A percentile compares a stretch with the other conserved stretches of the same genome.
Conservation (phyloP, 2,888 invertebrate species). For the Drosophila sordidapex region DNA sequence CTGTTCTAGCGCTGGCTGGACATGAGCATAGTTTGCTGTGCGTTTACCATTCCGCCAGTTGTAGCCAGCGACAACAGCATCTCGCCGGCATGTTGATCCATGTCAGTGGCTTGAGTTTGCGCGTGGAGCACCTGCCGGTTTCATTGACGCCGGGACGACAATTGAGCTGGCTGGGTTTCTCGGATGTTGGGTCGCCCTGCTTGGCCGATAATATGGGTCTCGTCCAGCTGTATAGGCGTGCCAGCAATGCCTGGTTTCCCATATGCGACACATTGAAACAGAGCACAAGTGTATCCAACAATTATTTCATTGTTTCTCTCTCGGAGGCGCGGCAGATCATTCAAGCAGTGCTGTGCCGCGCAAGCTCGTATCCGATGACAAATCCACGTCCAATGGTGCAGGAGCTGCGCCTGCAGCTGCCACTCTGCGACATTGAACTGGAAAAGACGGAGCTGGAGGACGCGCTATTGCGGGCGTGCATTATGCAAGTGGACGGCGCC, state of each 20-base stretch:
- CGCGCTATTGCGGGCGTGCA: constrained; percentile 88
- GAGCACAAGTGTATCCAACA: constrained; percentile 89
- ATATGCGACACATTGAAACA: constrained; percentile 90
- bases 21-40: constrained; percentile 87
- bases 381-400: constrained; percentile 93
- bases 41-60: constrained; percentile 88
- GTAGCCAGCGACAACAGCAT: constrained; percentile 86
- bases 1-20: constrained; percentile 89
- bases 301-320: constrained; percentile 91
- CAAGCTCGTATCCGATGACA: constrained; percentile 94
- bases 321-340: constrained; percentile 92
- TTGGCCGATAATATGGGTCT: constrained; percentile 91
- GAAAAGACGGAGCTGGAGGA: constrained; percentile 95
- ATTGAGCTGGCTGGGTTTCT: constrained; percentile 91
- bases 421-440: constrained; percentile 90
- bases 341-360: constrained; percentile 94
- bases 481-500: constrained; percentile 87
- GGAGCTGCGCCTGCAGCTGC: constrained; percentile 91
- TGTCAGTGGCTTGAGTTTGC: constrained; percentile 85
- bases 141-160: constrained; percentile 89
- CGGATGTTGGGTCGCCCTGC: constrained; percentile 92
- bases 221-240: constrained; percentile 89
- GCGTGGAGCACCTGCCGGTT: constrained; percentile 86
- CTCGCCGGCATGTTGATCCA: constrained; percentile 86
- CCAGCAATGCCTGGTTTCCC: constrained; percentile 92